Base-by-base conservation (phyloP, 2,888 invertebrate genomes). In the Lamellibrachia satsuma region DNA sequence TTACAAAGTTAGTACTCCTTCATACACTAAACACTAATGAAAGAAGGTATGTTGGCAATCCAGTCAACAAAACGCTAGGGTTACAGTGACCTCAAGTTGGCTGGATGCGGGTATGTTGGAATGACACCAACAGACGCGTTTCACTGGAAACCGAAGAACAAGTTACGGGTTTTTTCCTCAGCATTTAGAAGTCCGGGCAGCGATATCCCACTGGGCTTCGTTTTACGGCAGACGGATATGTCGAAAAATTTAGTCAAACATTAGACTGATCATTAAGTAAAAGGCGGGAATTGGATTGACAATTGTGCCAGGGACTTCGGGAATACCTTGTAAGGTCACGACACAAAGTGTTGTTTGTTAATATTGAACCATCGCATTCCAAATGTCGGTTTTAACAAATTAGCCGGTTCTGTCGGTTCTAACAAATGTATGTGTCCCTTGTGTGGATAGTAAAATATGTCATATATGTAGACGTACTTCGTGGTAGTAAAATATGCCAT, bases 71-170 rank as follows among this genome's bases (percentile, higher is more conserved):
- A 75, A n/a, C 75, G 75, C 75, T 22, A 75, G 75, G 15, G 11
- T 75, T 75, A 15, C 75, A 22, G 75, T 75, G 75, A 75, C 15
- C 22, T 75, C 11, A 22, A 22, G 15, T 22, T 22, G 22, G 15
- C 75, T 22, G 75, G 75, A 75, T 22, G 22, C 75, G 75, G 75
- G 22, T 11, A 15, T 4, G 75, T 22, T 22, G 15, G 75, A 75
- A 22, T 75, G 75, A 75, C 75, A 75, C 4, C 4, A 75, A 75
- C 75, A 75, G 4, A 11, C 75, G 75, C 75, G 22, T 75, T 22
- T 75, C 75, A 75, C 22, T 75, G 75, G 75, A 75, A 75, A 75
- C 75, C 75, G 75, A 75, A 75, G 75, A 75, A 75, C 75, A 75
- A 22, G 75, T 22, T 75, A 75, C 75, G 6, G 75, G 22, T 15